Base-by-base conservation (phyloP, 92 coral and sea anemone species). In the Chrysogorgia sp. region DNA sequence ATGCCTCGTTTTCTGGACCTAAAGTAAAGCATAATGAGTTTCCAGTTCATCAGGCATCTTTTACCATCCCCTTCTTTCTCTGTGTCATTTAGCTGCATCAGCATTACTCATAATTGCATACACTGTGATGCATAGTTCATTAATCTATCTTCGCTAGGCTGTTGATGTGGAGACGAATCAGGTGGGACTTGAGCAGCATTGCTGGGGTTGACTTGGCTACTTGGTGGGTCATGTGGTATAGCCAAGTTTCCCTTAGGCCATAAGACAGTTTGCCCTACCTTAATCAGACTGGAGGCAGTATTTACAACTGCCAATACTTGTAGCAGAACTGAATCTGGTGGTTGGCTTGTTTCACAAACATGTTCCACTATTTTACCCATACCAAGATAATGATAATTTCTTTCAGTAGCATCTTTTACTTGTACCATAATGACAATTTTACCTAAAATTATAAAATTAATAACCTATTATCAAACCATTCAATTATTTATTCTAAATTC, bases 51-150 rank as follows among this genome's bases (percentile, higher is more conserved):
- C 2, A 85, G 13, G 31, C 67, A 71, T 2, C 90, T 21, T 25
- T 69, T 26, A 1, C 92, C 89, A 89, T 85, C 92, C 0, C 90
- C 87, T 43, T 89, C 88, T 45, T 66, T 53, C 34, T 81, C 90
- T 26, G 92, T 89, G 49, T 89, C 92, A 58, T 89, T 80, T 8
- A 89, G 75, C 40, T 89, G 92, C 90, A 85, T 89, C n/a, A 85
- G 71, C 8, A 85, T 14, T 22, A 53, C 50, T 0, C 92, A 90
- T 33, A 89, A 31, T 32, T 82, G 85, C 48, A 88, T 58, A 7
- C 71, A 48, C 62, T 82, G 87, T 35, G 75, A 63, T 31, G 87
- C 83, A 49, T 82, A 88, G 65, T 88, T 85, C 40, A 85, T 55
- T 7, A 88, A 68, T 57, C 78, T 71, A 47, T 88, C 89, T 63